Evolutionary conservation across 2,888 invertebrate species (phyloP), one percentile per base, ranked within the genome.

Genomic region (Hypomecis atomaria): DNA sequence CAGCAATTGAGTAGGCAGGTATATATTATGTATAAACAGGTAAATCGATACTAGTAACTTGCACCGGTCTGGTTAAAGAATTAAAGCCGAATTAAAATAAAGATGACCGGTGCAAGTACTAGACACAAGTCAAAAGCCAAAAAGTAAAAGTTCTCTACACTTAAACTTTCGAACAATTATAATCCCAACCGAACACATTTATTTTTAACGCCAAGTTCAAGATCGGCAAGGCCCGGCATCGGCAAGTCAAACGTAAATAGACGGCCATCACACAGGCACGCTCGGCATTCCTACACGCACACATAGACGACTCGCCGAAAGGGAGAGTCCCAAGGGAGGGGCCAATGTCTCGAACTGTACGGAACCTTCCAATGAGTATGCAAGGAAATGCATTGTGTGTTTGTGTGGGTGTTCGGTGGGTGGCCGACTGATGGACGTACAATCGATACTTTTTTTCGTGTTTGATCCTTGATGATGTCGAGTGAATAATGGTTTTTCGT

Each of bases 321-420:
- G 90, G 89, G 92, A 92, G 88, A 92, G 92, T 93, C 93, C 90
- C 92, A 69, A 61, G 92, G 72, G 92, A 92, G 92, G 93, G 82
- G 92, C 90, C 85, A 89, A 84, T 84, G 90, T 89, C 90, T 88
- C 85, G 82, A 88, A 88, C 89, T 88, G 89, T 90, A 86, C 88
- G 88, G 82, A 82, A 83, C 79, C 82, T 87, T 85, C 86, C 87
- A 83, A 89, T 92, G 85, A 87, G 85, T 88, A 87, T 89, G 90
- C 90, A 90, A 87, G 88, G 87, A 87, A 90, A 83, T 91, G 91
- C 91, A 91, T 82, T 85, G 81, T 82, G 76, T 81, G 82, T 75
- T 75, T 75, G 75, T 65, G 60, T 65, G 65, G 37, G 64, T 54
- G 38, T 49, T 43, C 53, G 67, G 79, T 81, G 81, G 82, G 86